Evolutionary conservation across 2,888 invertebrate species (phyloP), one percentile per base, ranked within the genome.

Genomic region (Synanthedon myopaeformis): DNA sequence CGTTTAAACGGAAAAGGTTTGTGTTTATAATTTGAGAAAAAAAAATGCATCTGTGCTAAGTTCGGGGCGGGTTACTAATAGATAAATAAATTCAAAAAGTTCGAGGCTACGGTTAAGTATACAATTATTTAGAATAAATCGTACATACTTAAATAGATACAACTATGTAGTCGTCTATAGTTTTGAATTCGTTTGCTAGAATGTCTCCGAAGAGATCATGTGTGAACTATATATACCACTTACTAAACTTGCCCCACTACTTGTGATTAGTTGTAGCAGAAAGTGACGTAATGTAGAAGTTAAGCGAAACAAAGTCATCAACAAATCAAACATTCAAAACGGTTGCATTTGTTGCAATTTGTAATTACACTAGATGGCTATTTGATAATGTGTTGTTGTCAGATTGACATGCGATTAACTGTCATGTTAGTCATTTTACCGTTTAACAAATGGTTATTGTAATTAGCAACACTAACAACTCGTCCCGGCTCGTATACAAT

Each of bases 331-430:
- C 41, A 49, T 28, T 49, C 52, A 53, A 48, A 53, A 53, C 28
- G 52, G 49, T 41, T 41, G 23, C 58, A 60, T 61, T 71, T 71
- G 69, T 59, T 60, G 63, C 62, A 65, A 66, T 67, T 66, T 63
- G 63, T 61, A 66, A 67, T 67, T 62, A 60, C 58, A 63, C 49
- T 51, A 54, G 68, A 63, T 64, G 59, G 35, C 52, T 53, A 51
- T 62, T 57, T 57, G 70, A 71, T 68, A 64, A 56, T 51, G 59
- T 58, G 54, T 55, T 56, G 59, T 60, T 62, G 68, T 70, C 70
- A 74, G 70, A 72, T 74, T 66, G 72, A 71, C 63, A 55, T 58
- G 56, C 57, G 66, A 66, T 69, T 66, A 60, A n/a, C 53, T 57
- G 58, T 57, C 56, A 60, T 42, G 42, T 42, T 42, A 35, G 19